Conservation (phyloP, 2,888 invertebrate species). For the Epistrophe grossulariae region DNA sequence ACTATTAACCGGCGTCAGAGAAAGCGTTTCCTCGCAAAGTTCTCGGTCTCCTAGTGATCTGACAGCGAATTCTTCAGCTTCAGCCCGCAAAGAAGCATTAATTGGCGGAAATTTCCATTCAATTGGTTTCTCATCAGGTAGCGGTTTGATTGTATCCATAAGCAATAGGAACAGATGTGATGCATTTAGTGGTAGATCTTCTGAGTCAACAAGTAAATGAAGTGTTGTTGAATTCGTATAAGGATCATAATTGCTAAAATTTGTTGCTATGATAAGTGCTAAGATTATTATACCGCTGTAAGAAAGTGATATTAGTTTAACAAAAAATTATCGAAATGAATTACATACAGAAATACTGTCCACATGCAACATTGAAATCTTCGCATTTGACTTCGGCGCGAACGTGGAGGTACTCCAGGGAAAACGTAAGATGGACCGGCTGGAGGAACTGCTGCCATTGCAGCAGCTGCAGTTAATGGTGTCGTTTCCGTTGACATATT, state of each 20-base stretch:
- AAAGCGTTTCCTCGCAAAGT: slow-evolving; percentile 85
- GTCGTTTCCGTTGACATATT: slow-evolving; percentile 85
- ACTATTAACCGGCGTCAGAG: slow-evolving; percentile 85
- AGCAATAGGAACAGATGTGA: slow-evolving; percentile 56
- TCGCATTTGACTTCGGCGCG: slow-evolving; percentile 83
- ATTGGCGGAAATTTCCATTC: slow-evolving; percentile 70
- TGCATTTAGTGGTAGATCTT: slow-evolving; percentile 38
- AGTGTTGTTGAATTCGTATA: slow-evolving; percentile 29
- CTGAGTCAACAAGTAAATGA: slow-evolving; percentile 23
- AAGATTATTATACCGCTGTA: slow-evolving; percentile 74
- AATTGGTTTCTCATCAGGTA: slow-evolving; percentile 67
- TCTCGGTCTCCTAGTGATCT: slow-evolving; percentile 86
- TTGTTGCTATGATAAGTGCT: slow-evolving; percentile 75
- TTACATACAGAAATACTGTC: slow-evolving; percentile 88
- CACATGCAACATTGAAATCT: slow-evolving; percentile 90
- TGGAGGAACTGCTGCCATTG: slow-evolving; percentile 81
- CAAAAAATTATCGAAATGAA: neutral
- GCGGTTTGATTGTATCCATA: slow-evolving; percentile 45
- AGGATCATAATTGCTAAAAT: slow-evolving; percentile 59
- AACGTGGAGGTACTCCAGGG: slow-evolving; percentile 84
- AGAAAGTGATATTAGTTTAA: neutral
- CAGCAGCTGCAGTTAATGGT: slow-evolving; percentile 83
- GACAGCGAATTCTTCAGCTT: slow-evolving; percentile 86
- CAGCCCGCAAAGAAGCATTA: slow-evolving; percentile 82
- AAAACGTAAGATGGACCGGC: slow-evolving; percentile 84